Evolutionary conservation across 1,140 invertebrate species (phyloP), one percentile per base, ranked within the genome.

Genomic region (Proctacanthus coquilletti): DNA sequence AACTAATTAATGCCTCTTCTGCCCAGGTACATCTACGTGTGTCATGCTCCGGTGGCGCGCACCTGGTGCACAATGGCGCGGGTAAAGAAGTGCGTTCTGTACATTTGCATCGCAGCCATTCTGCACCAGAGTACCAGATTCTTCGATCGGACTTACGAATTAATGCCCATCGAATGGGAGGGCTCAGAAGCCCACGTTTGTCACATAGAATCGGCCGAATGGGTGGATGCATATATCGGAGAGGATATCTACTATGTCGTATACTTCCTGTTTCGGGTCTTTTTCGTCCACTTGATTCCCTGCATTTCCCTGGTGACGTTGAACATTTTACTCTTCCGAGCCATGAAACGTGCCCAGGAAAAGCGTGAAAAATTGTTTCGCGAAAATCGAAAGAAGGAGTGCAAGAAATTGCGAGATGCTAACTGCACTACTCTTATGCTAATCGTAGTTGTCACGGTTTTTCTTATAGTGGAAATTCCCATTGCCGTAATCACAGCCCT

Each of bases 401-500:
- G 77, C 59, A 81, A 77, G 56, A 82, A 79, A 49, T 63, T 84
- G 34, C 67, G 80, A 21, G 91, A 89, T 51, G 80, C 79, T 4
- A 93, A 94, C 51, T 92, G 85, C 52, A 94, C 88, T 2, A 93
- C 87, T 0, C 57, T 93, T 5, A 94, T 95, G 89, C 63, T 95
- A 3, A 92, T 94, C n/a, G 84, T 88, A 3, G 86, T 95, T 1
- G 88, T 95, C 0, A 82, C 84, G 0, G 83, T 92, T 0, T 94
- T 95, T 55, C 65, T 95, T 1, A 64, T 84, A 40, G 87, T 91
- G 0, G 91, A 95, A 58, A 82, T 93, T 40, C 91, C 91, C 0
- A 68, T 93, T 21, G 88, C 86, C 1, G 75, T 93, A 15, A 80
- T 92, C 23, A 87, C 84, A 0, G 68, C 80, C 6, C 61, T 94